phyloP scores from a whole-genome alignment of 2,113 vertebrate genomes.

The Channa maculata region DNA sequence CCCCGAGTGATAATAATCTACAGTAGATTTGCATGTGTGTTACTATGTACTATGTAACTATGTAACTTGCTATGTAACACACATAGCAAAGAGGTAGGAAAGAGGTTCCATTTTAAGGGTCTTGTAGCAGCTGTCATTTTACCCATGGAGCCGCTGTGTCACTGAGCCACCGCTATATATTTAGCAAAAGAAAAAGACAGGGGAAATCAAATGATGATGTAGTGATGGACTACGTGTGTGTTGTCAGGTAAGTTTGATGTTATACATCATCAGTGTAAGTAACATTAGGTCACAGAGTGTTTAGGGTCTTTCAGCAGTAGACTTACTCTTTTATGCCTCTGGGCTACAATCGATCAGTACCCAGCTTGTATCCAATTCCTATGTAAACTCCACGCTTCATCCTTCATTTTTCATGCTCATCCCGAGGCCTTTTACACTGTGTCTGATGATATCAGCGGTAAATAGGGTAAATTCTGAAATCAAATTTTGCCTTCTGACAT shows the following conservation, averaged over 20 bases:
- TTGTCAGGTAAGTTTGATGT: constrained; percentile 30
- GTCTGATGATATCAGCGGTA: constrained; percentile 1
- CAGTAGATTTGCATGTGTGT: too few species aligned
- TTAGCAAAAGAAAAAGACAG: constrained; percentile 2
- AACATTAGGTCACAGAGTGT: background rate
- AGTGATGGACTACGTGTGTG: constrained; percentile 5
- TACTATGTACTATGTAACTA: too few species aligned
- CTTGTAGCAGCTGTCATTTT: background rate
- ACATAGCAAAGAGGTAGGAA: too few species aligned
- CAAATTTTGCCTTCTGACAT: background rate
- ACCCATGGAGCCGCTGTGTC: background rate
- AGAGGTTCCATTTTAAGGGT: background rate
- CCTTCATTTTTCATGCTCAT: constrained; percentile 43
- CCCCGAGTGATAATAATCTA: too few species aligned
- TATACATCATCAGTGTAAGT: background rate
- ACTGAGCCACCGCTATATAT: background rate
- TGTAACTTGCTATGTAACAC: too few species aligned
- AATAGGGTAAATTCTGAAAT: constrained; percentile 3
- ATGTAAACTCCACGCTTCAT: constrained; percentile 16
- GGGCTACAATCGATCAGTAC: constrained; percentile 38
- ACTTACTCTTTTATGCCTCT: constrained; percentile 30
- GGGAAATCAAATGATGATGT: too few species aligned
- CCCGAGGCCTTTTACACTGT: constrained; percentile 15
- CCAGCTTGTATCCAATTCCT: constrained; percentile 31
- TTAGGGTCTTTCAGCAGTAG: constrained; percentile 50